Evolutionary conservation across 2,797 vertebrate genomes (phyloP), one percentile per base, ranked within the genome.

Genomic region (Lateolabrax maculatus): DNA sequence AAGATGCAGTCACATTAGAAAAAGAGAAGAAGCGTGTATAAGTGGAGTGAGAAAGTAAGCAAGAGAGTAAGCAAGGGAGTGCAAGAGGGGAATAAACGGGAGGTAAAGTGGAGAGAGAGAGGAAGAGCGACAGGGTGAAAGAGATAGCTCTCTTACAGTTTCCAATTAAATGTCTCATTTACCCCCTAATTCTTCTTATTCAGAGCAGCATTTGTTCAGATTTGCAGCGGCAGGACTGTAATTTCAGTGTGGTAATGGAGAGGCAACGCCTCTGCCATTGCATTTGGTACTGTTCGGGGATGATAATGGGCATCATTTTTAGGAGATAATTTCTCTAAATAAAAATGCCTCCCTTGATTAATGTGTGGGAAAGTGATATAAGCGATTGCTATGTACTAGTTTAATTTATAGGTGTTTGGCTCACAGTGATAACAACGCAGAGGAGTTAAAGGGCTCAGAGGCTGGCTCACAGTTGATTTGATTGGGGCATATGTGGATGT

Each of bases 101-200:
- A 62, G 80, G 75, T 72, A 77, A 82, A 86, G 70, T 72, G 62
- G 77, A 62, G 69, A 23, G 58, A 52, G 34, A 79, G 73, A 48
- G 74, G 15, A 41, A 58, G 53, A 66, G 69, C 67, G 64, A 79
- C 83, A 43, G 87, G 81, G 86, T 80, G 88, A 90, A 84, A 87
- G 84, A 87, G 90, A 92, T 84, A 75, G 83, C 86, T 85, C 91
- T 91, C 91, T 93, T 88, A 89, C 88, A 89, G 83, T 91, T 94
- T 94, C 91, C 93, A 95, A 95, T 95, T 95, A 95, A 95, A 95
- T 95, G 94, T 95, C 91, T 95, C 94, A 95, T 96, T 96, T 94
- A 92, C 87, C 84, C 88, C 80, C 84, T 95, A 93, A 96, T 95
- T 95, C 91, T 85, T 94, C 90, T 93, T 91, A 93, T 94, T 93